Conservation (phyloP, 2,113 vertebrate species). For the Salminus brasiliensis region DNA sequence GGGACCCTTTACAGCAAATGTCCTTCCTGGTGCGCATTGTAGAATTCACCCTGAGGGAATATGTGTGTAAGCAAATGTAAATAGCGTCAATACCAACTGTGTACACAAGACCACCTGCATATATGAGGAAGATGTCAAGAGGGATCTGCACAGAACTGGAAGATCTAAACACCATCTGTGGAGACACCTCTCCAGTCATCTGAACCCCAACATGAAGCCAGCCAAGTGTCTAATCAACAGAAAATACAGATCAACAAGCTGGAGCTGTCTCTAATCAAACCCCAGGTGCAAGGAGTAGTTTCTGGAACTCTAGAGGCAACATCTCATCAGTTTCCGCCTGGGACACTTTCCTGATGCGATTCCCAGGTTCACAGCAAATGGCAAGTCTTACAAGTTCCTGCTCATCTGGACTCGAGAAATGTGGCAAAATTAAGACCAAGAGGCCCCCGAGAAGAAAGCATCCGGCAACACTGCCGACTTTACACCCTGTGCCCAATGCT, state of each 20-base stretch:
- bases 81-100: not conserved
- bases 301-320: slow-evolving; percentile 22
- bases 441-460: not conserved
- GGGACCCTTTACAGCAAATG: not conserved
- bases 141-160: slow-evolving; percentile 8
- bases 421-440: slow-evolving; percentile 9
- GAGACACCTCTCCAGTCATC: slow-evolving; percentile 7
- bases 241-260: slow-evolving; percentile 58
- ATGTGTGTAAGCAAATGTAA: not conserved
- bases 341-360: not conserved
- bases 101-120: slow-evolving; percentile 40
- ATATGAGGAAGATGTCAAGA: slow-evolving; percentile 2
- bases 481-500: not conserved
- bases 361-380: slow-evolving; percentile 8
- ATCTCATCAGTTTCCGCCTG: not conserved
- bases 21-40: not conserved
- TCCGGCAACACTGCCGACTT: not conserved
- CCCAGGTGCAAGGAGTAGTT: slow-evolving; percentile 34
- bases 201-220: slow-evolving; percentile 8
- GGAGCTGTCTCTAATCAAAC: slow-evolving; percentile 26
- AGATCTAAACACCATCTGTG: slow-evolving; percentile 39
- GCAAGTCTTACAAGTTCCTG: not conserved
- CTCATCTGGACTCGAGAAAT: slow-evolving; percentile 54
- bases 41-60: not conserved
- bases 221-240: slow-evolving; percentile 54